Evolutionary conservation across 2,888 invertebrate genomes (phyloP).

Genomic region (Hypercompe scribonia): DNA sequence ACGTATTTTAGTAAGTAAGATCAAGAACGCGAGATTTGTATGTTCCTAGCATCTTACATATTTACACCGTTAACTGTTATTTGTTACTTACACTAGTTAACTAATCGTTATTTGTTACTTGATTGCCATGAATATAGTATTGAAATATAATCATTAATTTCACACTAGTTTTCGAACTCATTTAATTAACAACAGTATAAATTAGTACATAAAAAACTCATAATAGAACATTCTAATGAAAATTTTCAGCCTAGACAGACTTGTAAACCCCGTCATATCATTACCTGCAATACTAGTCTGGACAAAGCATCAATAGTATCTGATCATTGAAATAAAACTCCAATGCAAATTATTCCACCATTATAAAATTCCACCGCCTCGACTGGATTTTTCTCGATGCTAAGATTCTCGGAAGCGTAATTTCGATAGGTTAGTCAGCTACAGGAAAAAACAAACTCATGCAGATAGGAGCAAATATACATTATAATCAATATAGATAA

Average conservation of each 20-base stretch:
- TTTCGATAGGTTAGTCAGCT: conserved; percentile 2
- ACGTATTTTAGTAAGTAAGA: too few relatives aligned
- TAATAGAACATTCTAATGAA: neutral
- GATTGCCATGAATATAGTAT: too few relatives aligned
- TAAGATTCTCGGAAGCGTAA: conserved; percentile 2
- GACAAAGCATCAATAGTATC: neutral
- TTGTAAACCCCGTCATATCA: neutral
- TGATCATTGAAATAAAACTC: neutral
- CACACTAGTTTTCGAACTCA: too few relatives aligned
- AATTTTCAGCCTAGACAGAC: neutral
- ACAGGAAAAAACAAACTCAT: conserved; percentile 1
- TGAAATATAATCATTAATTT: too few relatives aligned
- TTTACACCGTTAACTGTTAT: too few relatives aligned
- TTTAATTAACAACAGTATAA: too few relatives aligned
- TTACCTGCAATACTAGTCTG: neutral
- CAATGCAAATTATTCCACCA: neutral
- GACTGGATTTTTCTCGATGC: neutral
- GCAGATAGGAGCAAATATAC: neutral
- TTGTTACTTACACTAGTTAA: too few relatives aligned
- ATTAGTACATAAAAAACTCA: neutral
- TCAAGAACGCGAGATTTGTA: too few relatives aligned
- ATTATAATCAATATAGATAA: neutral
- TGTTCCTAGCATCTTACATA: too few relatives aligned
- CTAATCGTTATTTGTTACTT: too few relatives aligned
- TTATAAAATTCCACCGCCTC: neutral